A percentile compares a stretch with the other conserved stretches of the same genome.
Evolutionary conservation across 2,888 invertebrate species (phyloP).

Genomic region (Phyllotreta cruciferae): DNA sequence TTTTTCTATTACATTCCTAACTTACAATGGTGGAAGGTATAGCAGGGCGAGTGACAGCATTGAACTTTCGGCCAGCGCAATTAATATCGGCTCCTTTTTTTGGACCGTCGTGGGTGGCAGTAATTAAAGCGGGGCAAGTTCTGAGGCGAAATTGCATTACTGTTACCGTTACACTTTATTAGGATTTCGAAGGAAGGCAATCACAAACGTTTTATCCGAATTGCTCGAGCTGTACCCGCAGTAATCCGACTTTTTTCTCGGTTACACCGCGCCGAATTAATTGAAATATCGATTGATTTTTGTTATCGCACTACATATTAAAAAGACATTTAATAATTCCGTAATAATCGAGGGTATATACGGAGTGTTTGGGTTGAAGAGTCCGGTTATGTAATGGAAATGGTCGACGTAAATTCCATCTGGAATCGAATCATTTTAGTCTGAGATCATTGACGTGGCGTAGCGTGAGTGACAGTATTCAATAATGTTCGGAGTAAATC

Average conservation of each 20-base stretch:
- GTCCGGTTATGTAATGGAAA: no score
- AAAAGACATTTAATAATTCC: no score
- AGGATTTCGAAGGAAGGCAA: constrained; percentile 47
- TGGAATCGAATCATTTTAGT: constrained; percentile 8
- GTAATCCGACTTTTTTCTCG: constrained; percentile 31
- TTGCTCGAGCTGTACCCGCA: constrained; percentile 35
- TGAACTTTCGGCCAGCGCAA: constrained; percentile 44
- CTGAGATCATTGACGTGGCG: background rate
- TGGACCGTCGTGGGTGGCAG: constrained; percentile 34
- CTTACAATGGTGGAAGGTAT: no score
- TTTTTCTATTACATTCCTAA: background rate
- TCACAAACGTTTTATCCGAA: constrained; percentile 49
- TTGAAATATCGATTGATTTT: constrained; percentile 30
- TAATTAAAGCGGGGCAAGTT: constrained; percentile 38
- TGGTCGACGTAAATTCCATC: background rate
- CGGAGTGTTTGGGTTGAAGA: no score
- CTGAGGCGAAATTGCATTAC: constrained; percentile 48
- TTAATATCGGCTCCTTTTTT: constrained; percentile 45
- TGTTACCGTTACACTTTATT: constrained; percentile 46
- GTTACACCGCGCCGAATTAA: constrained; percentile 13
- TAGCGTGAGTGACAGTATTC: constrained; percentile 20
- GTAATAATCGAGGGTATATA: no score
- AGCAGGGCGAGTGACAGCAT: constrained; percentile 29
- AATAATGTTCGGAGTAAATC: constrained; percentile 14
- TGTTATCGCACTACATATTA: background rate